phyloP scores from a whole-genome alignment of 2,888 invertebrate genomes.

The Trichopria drosophilae region DNA sequence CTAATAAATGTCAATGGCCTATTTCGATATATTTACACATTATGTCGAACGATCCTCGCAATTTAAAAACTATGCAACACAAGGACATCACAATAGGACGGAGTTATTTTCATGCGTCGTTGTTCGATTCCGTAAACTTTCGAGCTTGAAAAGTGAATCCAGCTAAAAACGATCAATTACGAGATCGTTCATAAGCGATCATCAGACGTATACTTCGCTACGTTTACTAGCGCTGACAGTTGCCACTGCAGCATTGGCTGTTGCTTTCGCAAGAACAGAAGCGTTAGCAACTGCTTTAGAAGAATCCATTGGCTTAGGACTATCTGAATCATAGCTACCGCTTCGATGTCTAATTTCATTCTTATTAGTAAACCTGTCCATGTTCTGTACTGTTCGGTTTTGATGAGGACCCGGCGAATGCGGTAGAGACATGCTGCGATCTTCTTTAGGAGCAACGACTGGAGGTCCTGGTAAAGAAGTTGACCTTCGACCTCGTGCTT shows the following conservation, averaged over 20 bases:
- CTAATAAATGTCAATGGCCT: no score
- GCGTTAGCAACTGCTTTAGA: no score
- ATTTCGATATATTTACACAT: no score
- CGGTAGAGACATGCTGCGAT: constrained; percentile 53
- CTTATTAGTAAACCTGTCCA: constrained; percentile 44
- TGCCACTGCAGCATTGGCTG: constrained; percentile 14
- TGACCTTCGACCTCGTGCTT: constrained; percentile 50
- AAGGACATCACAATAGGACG: constrained; percentile 3
- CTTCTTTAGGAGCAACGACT: no score
- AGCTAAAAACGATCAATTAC: not conserved
- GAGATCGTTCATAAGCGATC: constrained; percentile 1
- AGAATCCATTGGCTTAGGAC: constrained; percentile 32
- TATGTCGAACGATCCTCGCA: no score
- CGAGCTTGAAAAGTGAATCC: constrained; percentile 7
- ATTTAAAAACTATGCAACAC: no score
- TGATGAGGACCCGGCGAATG: constrained; percentile 49
- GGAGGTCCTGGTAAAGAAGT: constrained; percentile 53
- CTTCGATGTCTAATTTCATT: no score
- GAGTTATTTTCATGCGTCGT: not conserved
- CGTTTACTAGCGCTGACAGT: constrained; percentile 55
- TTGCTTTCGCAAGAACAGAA: not conserved
- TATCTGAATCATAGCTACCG: constrained; percentile 48
- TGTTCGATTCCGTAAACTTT: constrained; percentile 1
- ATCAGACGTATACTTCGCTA: constrained; percentile 64
- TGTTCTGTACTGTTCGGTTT: no score